Conservation (phyloP, 2,113 vertebrate genomes). For the Pterocles burchelli region DNA sequence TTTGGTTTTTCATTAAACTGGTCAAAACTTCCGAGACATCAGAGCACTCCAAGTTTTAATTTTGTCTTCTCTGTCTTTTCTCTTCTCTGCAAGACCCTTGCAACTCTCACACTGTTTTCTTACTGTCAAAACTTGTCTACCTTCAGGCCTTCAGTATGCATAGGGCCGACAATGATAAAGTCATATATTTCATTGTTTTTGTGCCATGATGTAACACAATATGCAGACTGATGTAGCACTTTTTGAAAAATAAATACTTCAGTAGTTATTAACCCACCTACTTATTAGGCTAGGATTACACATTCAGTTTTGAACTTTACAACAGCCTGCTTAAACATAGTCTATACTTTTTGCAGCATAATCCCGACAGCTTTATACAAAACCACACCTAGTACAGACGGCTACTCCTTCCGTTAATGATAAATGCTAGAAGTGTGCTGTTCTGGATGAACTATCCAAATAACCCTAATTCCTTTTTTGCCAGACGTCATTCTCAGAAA, state of each 20-base stretch:
- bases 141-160: neutral
- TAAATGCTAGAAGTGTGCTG: neutral
- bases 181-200: neutral
- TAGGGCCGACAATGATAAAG: neutral
- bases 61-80: neutral
- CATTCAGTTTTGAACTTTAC: neutral
- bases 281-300: neutral
- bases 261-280: neutral
- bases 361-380: neutral
- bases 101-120: neutral
- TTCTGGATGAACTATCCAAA: neutral
- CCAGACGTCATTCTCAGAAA: neutral
- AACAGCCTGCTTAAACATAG: neutral
- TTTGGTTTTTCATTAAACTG: neutral
- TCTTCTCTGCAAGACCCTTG: neutral
- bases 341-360: neutral
- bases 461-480: constrained; percentile 14
- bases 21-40: neutral
- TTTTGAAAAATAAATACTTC: neutral
- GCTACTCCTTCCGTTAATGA: neutral
- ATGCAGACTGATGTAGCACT: neutral
- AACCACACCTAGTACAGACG: neutral
- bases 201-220: neutral
- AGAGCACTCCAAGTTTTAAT: neutral
- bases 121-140: neutral